Evolutionary conservation across 2,797 vertebrate genomes (phyloP), one percentile per base, ranked within the genome.

Genomic region (Yasuhikotakia modesta): DNA sequence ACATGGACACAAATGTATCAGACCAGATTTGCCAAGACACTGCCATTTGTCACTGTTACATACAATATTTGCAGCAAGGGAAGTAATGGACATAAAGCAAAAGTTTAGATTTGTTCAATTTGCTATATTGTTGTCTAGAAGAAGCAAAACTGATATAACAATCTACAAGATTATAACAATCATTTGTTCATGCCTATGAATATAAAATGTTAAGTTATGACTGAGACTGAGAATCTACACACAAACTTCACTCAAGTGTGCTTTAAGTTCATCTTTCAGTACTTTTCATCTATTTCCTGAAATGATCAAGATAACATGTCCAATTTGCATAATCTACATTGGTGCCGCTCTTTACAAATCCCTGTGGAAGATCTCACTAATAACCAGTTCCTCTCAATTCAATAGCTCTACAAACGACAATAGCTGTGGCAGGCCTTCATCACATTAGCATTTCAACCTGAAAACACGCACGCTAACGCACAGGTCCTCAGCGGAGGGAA

Each of bases 301-400:
- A 78, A 55, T 52, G 78, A 83, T 81, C 60, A 81, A 58, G 81
- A 84, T 83, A 73, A 71, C 66, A n/a, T 64, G 7, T 43, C 46
- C 21, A 48, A 82, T 84, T 87, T 83, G 68, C 81, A 83, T 85
- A 85, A 87, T 86, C 68, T 81, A 60, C 72, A 82, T 79, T 81
- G 70, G 52, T 69, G 63, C 65, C 21, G 65, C 78, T 70, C 76
- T 82, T 53, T 79, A 78, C 55, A 70, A 70, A 70, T 65, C 65
- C 57, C 76, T 65, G 50, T 10, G 30, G 32, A 16, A 30, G 61
- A 64, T 61, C 50, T 11, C 35, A 19, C 35, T 69, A 75, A 83
- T 72, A 72, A 72, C 69, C 35, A 5, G 6, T 60, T 73, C 19
- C 39, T 70, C n/a, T n/a, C n/a, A n/a, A n/a, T n/a, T n/a, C n/a